Conservation (phyloP, 1,140 invertebrate species). For the Agrilus planipennis region DNA sequence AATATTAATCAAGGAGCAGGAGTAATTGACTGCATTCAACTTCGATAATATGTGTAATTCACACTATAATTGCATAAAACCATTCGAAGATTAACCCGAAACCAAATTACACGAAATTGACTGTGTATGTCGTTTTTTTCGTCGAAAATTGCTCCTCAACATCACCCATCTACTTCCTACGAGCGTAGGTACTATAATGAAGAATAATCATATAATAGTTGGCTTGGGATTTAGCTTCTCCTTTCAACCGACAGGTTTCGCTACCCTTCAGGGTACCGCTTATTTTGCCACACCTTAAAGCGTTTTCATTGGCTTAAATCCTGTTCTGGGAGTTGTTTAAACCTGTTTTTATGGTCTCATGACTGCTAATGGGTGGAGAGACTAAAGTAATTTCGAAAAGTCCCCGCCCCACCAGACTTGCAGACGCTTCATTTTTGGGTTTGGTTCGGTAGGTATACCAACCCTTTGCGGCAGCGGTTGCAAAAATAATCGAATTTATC, state of each 20-base stretch:
- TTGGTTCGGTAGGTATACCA: no score
- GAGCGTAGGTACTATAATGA: conserved; percentile 37
- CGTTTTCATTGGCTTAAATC: conserved; percentile 8
- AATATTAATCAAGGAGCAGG: conserved; percentile 21
- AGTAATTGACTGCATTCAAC: conserved; percentile 22
- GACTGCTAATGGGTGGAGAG: neutral
- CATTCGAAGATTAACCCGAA: conserved; percentile 31
- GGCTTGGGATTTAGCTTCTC: conserved; percentile 25
- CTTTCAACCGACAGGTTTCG: conserved; percentile 26
- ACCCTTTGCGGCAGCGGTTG: no score
- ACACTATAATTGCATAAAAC: conserved; percentile 33
- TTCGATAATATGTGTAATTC: conserved; percentile 33
- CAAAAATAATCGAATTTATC: no score
- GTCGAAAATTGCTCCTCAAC: conserved; percentile 31
- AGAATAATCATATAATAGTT: conserved; percentile 37
- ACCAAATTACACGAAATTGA: conserved; percentile 33
- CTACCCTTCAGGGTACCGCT: conserved; percentile 25
- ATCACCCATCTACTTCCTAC: conserved; percentile 35
- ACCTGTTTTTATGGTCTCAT: conserved; percentile 15
- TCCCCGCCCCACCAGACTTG: conserved; percentile 17
- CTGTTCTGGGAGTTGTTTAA: conserved; percentile 6
- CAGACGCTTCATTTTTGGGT: conserved; percentile 26
- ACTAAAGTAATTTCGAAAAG: neutral
- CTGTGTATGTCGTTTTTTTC: conserved; percentile 31
- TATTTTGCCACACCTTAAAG: conserved; percentile 10